Percentiles rank a stretch among this genome's conserved stretches.
Conservation (phyloP, 2,113 vertebrate genomes). For the Pachycephala philippinensis region DNA sequence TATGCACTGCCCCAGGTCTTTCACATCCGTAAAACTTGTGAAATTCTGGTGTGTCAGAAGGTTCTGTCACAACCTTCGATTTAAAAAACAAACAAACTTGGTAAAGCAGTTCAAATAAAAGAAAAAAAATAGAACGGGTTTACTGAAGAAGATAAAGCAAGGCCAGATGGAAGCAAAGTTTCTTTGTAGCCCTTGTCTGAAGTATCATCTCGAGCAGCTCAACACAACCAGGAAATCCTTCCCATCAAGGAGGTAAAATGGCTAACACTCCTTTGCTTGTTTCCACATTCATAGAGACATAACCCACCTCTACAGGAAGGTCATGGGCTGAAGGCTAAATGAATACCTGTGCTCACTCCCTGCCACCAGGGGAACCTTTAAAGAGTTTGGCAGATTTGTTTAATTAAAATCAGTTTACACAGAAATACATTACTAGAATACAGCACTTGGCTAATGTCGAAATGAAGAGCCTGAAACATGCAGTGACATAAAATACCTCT, state of each 20-base stretch:
- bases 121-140: neutral
- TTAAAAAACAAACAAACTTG: neutral
- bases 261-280: neutral
- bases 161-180: neutral
- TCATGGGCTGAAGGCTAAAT: neutral
- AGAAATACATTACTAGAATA: neutral
- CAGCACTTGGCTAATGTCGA: neutral
- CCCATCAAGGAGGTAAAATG: neutral
- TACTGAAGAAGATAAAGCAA: neutral
- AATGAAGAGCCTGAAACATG: neutral
- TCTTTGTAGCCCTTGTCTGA: neutral
- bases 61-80: slow-evolving; percentile 63
- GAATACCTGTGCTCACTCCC: neutral
- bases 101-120: slow-evolving; percentile 68
- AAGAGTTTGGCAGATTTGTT: neutral
- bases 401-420: neutral
- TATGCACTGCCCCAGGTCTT: neutral
- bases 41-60: slow-evolving; percentile 81
- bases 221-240: neutral
- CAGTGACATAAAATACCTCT: neutral
- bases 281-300: neutral
- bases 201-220: neutral
- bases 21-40: slow-evolving; percentile 83
- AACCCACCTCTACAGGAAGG: neutral
- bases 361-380: neutral